Conservation (phyloP, 2,888 invertebrate species). For the Acanthosepion pharaonis region DNA sequence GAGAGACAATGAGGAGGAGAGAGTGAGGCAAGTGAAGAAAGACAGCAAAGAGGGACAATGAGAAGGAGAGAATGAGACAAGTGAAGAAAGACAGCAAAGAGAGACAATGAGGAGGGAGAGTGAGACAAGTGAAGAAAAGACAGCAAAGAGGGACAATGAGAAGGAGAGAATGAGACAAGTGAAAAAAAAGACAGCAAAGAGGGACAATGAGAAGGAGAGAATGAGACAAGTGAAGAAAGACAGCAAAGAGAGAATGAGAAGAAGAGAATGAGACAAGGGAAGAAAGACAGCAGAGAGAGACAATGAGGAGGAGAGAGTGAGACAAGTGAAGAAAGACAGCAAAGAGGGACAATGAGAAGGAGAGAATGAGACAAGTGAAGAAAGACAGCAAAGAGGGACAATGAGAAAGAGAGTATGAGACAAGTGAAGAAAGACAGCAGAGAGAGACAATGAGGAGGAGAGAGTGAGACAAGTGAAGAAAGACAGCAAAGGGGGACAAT, state of each 20-base stretch:
- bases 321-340: too few relatives aligned
- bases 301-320: too few relatives aligned
- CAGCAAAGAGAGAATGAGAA: neutral
- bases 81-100: neutral
- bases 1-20: neutral
- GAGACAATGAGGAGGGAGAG: neutral
- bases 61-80: too few relatives aligned
- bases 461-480: neutral
- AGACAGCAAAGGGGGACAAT: neutral
- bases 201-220: neutral
- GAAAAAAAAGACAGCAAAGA: fast-evolving
- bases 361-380: neutral
- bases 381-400: neutral
- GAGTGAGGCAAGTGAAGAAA: neutral
- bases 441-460: neutral
- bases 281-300: too few relatives aligned
- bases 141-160: neutral
- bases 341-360: neutral
- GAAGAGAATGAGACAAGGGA: too few relatives aligned
- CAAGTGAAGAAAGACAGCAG: neutral
- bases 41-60: neutral
- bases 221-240: neutral
- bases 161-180: neutral
- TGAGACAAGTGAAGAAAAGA: neutral
- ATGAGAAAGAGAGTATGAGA: too few relatives aligned